These are phyloP conservation scores for Apamea anceps DNA, from an alignment of 2,888 invertebrate species.

Conservation along the genomic window DNA sequence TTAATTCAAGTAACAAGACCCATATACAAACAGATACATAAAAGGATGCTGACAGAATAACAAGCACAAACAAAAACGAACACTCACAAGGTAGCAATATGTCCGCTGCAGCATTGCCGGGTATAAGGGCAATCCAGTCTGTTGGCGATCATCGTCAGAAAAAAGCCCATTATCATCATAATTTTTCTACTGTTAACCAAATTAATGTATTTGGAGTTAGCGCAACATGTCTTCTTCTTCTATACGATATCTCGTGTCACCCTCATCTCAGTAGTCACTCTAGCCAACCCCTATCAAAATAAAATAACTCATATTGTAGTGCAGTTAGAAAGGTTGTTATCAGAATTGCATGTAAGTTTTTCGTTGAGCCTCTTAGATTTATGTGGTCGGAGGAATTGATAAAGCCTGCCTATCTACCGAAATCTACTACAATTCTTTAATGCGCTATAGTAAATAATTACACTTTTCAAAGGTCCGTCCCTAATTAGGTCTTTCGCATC, in stretches of 20 bases:
- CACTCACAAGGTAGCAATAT: no score
- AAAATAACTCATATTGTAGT: neutral
- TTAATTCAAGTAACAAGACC: no score
- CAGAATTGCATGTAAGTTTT: neutral
- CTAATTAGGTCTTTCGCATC: neutral
- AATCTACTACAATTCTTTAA: neutral
- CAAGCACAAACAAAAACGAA: no score
- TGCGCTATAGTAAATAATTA: neutral
- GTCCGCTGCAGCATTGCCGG: no score
- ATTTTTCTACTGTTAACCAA: neutral
- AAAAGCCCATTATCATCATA: neutral
- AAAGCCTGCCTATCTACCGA: neutral
- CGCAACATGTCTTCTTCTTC: no score
- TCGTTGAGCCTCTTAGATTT: neutral
- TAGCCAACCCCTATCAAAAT: neutral
- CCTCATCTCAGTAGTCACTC: neutral
- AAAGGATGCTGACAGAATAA: no score
- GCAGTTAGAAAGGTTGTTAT: neutral
- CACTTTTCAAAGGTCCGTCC: neutral
- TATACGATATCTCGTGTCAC: no score
- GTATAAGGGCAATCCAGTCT: no score
- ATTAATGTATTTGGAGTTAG: no score
- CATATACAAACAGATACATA: no score
- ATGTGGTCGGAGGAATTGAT: no score
- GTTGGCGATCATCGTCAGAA: no score